Base-by-base conservation (phyloP, 2,797 vertebrate genomes). In the Potorous gilbertii region DNA sequence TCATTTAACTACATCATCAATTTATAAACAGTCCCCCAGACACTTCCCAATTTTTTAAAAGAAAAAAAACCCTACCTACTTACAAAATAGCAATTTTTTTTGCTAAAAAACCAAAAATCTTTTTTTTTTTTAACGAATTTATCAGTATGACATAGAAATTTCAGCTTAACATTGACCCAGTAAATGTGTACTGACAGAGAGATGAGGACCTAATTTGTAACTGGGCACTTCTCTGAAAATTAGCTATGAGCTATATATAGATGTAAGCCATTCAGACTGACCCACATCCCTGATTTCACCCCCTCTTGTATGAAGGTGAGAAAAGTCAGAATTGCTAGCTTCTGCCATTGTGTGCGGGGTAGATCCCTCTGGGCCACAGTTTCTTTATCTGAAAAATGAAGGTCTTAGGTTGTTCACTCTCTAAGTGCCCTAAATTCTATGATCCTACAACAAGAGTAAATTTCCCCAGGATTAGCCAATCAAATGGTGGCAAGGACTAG, bases 171-270 rank as follows among this genome's bases (percentile, higher is more conserved):
- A 40, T 54, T 9, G 6, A n/a, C 31, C 74, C 74, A 6, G 5
- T 27, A 8, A 50, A n/a, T 54, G 59, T 50, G 59, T 50, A n/a
- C 62, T 9, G 54, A 56, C 52, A 56, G 5, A 90, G 56, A n/a
- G 89, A 90, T 13, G 29, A 31, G 87, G 87, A n/a, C 56, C 89
- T 14, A 54, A 12, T 56, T 92, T 62, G 55, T 56, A 55, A 90
- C 46, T 0, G 59, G 91, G 27, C 95, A 91, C 24, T 29, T 94
- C 94, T 92, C 93, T 93, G 62, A 94, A 97, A 95, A 62, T 90
- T 59, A 93, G 50, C 56, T 93, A 16, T 34, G 40, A 87, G 91
- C 92, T 91, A 96, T 46, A 91, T 29, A 46, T 92, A 13, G 1
- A 24, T 46, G 1, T 9, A 0, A 1, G 0, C 40, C 28, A 74